A percentile compares a stretch with the other conserved stretches of the same genome.
Conservation (phyloP, 2,888 invertebrate species). For the Sphecodes monilicornis region DNA sequence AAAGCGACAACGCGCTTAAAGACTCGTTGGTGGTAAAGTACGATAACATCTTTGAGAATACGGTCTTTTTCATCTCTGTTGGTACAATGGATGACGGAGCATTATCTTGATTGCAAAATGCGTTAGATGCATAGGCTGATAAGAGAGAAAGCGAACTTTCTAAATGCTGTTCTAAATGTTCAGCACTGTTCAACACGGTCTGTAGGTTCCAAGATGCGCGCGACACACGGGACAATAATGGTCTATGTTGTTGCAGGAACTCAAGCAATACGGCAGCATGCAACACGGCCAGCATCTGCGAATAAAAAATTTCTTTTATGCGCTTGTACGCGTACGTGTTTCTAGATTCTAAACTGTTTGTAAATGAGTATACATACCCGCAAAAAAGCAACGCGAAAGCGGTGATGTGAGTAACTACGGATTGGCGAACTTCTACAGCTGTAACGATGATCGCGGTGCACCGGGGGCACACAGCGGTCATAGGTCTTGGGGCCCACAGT, state of each 20-base stretch:
- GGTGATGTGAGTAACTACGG: conserved; percentile 59
- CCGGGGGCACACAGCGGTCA: conserved; percentile 65
- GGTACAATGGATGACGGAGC: not conserved
- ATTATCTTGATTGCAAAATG: not conserved
- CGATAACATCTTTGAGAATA: not conserved
- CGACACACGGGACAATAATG: conserved; percentile 87
- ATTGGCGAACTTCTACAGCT: conserved; percentile 59
- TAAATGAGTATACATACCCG: conserved; percentile 53
- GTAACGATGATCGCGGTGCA: conserved; percentile 69
- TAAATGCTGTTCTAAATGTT: conserved; percentile 16
- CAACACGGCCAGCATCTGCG: conserved; percentile 86
- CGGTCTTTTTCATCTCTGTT: not conserved
- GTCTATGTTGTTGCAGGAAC: conserved; percentile 86
- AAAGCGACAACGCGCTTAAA: not conserved
- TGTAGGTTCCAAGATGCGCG: conserved; percentile 86
- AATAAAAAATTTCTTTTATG: conserved; percentile 57
- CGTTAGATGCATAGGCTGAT: not conserved
- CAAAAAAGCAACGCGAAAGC: conserved; percentile 66
- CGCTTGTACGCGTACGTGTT: not conserved
- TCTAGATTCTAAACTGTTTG: not conserved
- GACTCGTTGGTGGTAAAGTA: not conserved
- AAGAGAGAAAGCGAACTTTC: conserved; percentile 48
- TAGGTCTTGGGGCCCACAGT: conserved; percentile 64
- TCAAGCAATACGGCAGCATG: conserved; percentile 87
- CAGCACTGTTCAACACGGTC: conserved; percentile 63